Evolutionary conservation across 2,888 invertebrate species (phyloP).

Genomic region (Diogma glabrata): DNA sequence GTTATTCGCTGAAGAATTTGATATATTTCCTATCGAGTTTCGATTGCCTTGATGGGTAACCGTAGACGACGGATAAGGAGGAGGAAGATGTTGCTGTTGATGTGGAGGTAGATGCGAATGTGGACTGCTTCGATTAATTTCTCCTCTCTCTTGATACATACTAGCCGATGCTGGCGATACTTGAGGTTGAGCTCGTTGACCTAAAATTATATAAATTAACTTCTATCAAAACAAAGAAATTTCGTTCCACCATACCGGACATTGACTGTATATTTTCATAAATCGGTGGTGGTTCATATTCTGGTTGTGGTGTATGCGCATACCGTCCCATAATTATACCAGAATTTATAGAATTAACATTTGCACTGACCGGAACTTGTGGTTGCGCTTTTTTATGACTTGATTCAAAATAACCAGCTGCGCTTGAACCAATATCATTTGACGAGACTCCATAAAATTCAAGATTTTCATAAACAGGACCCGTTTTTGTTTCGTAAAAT

Average conservation of each 20-base stretch:
- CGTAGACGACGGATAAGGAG: neutral
- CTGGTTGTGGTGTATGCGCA: conserved; percentile 41
- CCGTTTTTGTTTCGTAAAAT: conserved; percentile 19
- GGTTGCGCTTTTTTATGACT: conserved; percentile 60
- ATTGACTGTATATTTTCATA: conserved; percentile 53
- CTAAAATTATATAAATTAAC: conserved; percentile 15
- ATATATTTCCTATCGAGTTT: neutral
- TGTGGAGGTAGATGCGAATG: neutral
- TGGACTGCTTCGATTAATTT: conserved; percentile 8
- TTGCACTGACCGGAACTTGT: conserved; percentile 55
- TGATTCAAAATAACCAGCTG: conserved; percentile 26
- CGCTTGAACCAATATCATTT: neutral
- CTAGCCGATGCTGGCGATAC: conserved; percentile 33
- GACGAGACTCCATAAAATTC: conserved; percentile 57
- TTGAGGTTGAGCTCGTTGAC: conserved; percentile 38
- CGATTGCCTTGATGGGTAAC: no score
- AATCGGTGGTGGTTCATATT: conserved; percentile 45
- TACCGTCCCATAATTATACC: conserved; percentile 36
- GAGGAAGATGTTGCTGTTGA: neutral
- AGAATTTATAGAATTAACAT: conserved; percentile 35
- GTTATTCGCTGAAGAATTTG: conserved; percentile 6
- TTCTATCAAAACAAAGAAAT: neutral
- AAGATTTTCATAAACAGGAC: conserved; percentile 69
- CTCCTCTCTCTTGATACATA: conserved; percentile 24
- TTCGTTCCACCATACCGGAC: conserved; percentile 26